phyloP scores from a whole-genome alignment of 2,113 vertebrate species.

The Vulpes lagopus region DNA sequence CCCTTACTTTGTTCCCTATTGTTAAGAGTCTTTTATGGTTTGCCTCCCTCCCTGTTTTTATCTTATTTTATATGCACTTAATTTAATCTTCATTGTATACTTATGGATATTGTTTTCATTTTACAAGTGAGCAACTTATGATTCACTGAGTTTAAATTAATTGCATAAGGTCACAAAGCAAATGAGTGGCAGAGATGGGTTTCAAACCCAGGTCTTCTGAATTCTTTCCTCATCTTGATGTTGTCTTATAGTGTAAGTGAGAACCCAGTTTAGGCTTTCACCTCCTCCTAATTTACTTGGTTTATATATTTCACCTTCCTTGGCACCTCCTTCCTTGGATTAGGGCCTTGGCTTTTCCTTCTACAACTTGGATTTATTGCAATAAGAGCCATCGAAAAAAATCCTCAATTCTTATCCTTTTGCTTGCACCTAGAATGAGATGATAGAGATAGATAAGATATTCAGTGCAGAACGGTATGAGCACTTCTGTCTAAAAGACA shows the following conservation, averaged over 20 bases:
- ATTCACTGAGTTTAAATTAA: not conserved
- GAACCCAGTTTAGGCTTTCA: not conserved
- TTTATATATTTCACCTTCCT: not conserved
- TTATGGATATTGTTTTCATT: conserved; percentile 20
- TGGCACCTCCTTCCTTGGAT: not conserved
- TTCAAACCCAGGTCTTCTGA: not conserved
- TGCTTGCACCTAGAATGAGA: not conserved
- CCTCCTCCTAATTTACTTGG: not conserved
- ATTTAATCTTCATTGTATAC: conserved; percentile 13
- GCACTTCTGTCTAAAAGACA: not conserved
- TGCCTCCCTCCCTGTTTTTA: not conserved
- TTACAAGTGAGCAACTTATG: conserved; percentile 11
- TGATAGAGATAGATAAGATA: not conserved
- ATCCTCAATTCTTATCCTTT: not conserved
- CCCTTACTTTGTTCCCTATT: not conserved
- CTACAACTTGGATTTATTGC: not conserved
- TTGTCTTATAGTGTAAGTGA: not conserved
- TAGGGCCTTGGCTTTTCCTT: not conserved
- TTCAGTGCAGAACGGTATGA: not conserved
- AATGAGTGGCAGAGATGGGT: not conserved
- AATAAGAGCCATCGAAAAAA: not conserved
- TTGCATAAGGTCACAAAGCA: not conserved
- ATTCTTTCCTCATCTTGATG: not conserved
- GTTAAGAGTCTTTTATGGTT: not conserved
- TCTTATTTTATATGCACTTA: not conserved